Evolutionary conservation across 35 echinoderm and acorn worm species (phyloP).

Genomic region (Apostichopus japonicus): DNA sequence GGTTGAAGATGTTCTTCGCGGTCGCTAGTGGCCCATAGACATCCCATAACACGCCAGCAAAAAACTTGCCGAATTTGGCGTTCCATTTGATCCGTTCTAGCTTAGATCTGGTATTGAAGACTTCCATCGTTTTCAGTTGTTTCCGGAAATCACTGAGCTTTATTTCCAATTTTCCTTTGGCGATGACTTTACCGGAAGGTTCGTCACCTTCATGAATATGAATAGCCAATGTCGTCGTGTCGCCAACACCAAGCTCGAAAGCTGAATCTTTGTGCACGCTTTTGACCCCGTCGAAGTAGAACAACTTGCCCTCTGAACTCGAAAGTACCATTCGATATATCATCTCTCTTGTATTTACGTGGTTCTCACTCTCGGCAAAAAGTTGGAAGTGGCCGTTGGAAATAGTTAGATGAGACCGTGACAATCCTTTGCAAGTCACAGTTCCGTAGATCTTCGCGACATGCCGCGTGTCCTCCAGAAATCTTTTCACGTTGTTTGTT

Average conservation of each 20-base stretch:
- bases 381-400: slow-evolving; percentile 73
- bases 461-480: slow-evolving; percentile 61
- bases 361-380: slow-evolving; percentile 60
- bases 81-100: slow-evolving; percentile 70
- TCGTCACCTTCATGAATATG: slow-evolving; percentile 48
- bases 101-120: slow-evolving; percentile 41
- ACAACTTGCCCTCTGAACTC: slow-evolving; percentile 58
- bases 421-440: slow-evolving; percentile 66
- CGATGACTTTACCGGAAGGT: slow-evolving; percentile 20
- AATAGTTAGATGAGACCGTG: slow-evolving; percentile 59
- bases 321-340: slow-evolving; percentile 74
- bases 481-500: slow-evolving; percentile 67
- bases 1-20: slow-evolving; percentile 52
- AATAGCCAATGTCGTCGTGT: slow-evolving; percentile 64
- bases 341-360: slow-evolving; percentile 72
- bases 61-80: slow-evolving; percentile 77
- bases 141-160: slow-evolving; percentile 65
- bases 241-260: slow-evolving; percentile 57
- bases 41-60: slow-evolving; percentile 73
- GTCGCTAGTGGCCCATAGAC: slow-evolving; percentile 67
- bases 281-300: slow-evolving; percentile 66
- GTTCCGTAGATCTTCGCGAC: slow-evolving; percentile 68
- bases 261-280: slow-evolving; percentile 69
- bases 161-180: slow-evolving; percentile 64
- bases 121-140: slow-evolving; percentile 64